These are phyloP conservation scores for Lycia hirtaria DNA, from an alignment of 2,888 invertebrate genomes.

Conservation along the genomic window DNA sequence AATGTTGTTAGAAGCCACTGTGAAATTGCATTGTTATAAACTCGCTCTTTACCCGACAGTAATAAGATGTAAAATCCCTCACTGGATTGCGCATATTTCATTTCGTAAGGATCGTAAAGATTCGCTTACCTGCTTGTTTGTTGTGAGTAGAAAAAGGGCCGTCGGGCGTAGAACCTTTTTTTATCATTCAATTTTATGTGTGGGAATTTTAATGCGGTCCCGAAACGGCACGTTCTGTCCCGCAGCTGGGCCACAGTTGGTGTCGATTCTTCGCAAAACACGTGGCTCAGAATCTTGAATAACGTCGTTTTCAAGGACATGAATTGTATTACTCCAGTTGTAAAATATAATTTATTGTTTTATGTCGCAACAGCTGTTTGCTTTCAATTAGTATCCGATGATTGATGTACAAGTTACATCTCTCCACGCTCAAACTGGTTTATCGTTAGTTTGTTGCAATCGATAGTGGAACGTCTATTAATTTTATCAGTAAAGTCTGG, in stretches of 20 bases:
- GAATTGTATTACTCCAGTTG: conserved; percentile 48
- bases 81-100: conserved; percentile 71
- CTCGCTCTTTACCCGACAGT: conserved; percentile 61
- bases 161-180: conserved; percentile 71
- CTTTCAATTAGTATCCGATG: conserved; percentile 74
- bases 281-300: conserved; percentile 67
- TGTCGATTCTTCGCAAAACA: conserved; percentile 73
- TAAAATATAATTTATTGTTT: conserved; percentile 60
- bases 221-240: conserved; percentile 81
- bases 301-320: conserved; percentile 48
- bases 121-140: conserved; percentile 85
- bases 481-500: conserved; percentile 68
- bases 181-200: conserved; percentile 80
- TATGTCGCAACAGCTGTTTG: conserved; percentile 66
- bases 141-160: conserved; percentile 77
- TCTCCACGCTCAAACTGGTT: conserved; percentile 73
- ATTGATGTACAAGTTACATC: conserved; percentile 69
- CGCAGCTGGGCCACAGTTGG: conserved; percentile 79
- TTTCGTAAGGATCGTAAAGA: conserved; percentile 77
- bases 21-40: conserved; percentile 60
- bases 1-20: conserved; percentile 60
- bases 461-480: conserved; percentile 72
- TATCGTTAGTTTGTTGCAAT: conserved; percentile 64
- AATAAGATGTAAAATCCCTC: conserved; percentile 76
- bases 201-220: conserved; percentile 82